Evolutionary conservation across 2,797 vertebrate genomes (phyloP).

Genomic region (Nyctibius grandis): DNA sequence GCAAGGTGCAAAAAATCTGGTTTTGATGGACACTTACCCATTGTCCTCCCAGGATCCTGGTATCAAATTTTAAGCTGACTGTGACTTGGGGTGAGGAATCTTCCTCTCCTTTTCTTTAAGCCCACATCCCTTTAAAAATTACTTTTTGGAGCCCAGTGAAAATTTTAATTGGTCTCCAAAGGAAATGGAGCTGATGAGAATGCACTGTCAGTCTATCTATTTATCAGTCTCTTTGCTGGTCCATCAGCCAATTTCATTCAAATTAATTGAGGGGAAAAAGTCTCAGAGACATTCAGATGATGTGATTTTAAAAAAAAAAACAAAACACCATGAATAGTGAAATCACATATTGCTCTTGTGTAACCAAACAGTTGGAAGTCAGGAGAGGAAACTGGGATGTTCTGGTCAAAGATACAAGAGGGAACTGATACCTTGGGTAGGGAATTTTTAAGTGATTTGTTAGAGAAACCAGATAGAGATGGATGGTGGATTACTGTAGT

Average conservation of each 20-base stretch:
- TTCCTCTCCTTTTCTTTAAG: neutral
- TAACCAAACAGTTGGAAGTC: neutral
- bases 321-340: neutral
- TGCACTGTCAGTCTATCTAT: too few species aligned
- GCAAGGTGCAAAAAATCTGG: rapidly evolving
- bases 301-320: neutral
- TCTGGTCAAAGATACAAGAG: neutral
- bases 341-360: neutral
- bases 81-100: neutral
- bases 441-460: neutral
- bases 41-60: neutral
- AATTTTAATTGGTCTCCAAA: neutral
- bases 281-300: neutral
- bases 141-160: rapidly evolving
- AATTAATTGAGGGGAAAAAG: neutral
- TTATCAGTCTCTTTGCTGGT: neutral
- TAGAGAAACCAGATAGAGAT: neutral
- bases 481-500: neutral
- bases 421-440: neutral
- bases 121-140: neutral
- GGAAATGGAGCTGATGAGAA: neutral
- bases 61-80: neutral
- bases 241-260: neutral
- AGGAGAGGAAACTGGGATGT: neutral
- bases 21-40: neutral